Evolutionary conservation across 2,888 invertebrate species (phyloP).

Genomic region (Diarsia rubi): DNA sequence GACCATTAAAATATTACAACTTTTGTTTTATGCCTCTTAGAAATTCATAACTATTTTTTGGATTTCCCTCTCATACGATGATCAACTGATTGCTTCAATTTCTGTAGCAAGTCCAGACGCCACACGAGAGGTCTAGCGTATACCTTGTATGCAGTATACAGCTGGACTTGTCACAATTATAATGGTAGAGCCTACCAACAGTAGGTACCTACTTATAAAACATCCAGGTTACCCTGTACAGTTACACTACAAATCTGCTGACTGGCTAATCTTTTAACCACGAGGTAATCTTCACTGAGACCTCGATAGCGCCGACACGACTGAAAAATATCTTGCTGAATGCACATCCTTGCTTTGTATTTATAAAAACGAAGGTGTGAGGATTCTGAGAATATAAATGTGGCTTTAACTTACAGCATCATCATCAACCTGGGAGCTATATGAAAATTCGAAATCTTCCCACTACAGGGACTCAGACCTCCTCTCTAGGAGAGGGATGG

Average conservation of each 20-base stretch:
- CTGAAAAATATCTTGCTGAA: slow-evolving; percentile 3
- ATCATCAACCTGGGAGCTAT: too few relatives aligned
- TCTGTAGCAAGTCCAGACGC: too few relatives aligned
- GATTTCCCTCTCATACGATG: too few relatives aligned
- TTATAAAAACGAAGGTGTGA: neutral
- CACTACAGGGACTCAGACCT: too few relatives aligned
- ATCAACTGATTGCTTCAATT: too few relatives aligned
- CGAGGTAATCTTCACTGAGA: neutral
- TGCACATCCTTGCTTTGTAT: neutral
- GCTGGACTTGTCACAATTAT: neutral
- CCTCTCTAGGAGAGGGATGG: too few relatives aligned
- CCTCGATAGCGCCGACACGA: neutral
- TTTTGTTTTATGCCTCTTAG: too few relatives aligned
- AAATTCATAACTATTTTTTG: too few relatives aligned
- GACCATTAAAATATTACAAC: too few relatives aligned
- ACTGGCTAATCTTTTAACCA: slow-evolving; percentile 5
- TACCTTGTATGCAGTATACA: too few relatives aligned
- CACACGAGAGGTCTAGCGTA: too few relatives aligned
- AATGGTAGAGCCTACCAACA: neutral
- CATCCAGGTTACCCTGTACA: neutral
- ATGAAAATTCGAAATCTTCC: too few relatives aligned
- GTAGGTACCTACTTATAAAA: neutral
- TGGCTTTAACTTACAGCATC: neutral
- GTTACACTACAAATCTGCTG: neutral
- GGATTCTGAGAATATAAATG: neutral